Evolutionary conservation across 2,113 vertebrate species (phyloP).

Genomic region (Cryptomyrus ogoouensis): DNA sequence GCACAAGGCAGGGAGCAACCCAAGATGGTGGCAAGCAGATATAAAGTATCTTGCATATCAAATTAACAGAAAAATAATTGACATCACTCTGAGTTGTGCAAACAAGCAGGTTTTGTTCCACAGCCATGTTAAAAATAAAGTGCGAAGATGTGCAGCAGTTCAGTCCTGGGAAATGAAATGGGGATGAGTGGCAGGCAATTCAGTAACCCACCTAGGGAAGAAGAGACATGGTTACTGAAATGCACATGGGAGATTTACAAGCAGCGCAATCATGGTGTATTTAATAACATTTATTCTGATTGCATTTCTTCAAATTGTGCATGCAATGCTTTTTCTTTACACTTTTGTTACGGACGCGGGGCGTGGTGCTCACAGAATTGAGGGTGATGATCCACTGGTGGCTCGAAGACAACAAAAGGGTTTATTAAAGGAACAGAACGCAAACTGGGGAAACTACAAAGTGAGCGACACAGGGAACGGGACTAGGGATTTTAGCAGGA

Average conservation of each 20-base stretch:
- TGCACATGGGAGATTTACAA: not conserved
- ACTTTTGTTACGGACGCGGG: too few species aligned
- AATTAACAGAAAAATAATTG: not conserved
- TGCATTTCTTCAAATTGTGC: not conserved
- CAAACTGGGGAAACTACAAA: too few species aligned
- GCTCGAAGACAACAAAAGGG: too few species aligned
- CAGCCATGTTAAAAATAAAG: not conserved
- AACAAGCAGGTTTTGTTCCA: not conserved
- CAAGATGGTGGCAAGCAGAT: not conserved
- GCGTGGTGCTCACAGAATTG: too few species aligned
- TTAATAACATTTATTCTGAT: not conserved
- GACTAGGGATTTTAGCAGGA: too few species aligned
- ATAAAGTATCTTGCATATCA: not conserved
- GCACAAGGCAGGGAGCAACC: not conserved
- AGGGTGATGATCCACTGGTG: too few species aligned
- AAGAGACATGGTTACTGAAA: not conserved
- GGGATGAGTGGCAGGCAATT: slow-evolving; percentile 39
- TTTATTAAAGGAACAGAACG: too few species aligned
- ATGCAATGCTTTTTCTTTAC: not conserved
- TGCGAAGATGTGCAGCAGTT: not conserved
- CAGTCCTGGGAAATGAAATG: slow-evolving; percentile 31
- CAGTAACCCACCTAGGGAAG: slow-evolving; percentile 39
- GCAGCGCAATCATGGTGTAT: not conserved
- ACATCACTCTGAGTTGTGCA: not conserved
- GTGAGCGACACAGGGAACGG: too few species aligned